phyloP scores from a whole-genome alignment of 1,140 invertebrate species.

The Micrasema minimum region DNA sequence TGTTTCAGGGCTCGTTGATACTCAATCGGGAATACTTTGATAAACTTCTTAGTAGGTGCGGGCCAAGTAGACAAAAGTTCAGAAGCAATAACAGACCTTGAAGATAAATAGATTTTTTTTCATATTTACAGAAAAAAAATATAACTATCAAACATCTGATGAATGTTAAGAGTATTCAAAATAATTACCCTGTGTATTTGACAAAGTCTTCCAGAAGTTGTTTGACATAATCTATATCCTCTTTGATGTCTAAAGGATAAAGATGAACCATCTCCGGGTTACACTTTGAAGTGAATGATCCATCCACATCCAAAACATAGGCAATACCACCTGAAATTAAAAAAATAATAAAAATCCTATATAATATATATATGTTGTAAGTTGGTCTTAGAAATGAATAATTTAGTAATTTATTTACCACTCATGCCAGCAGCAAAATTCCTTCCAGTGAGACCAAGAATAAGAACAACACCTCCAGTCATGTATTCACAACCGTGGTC shows the following conservation, averaged over 20 bases:
- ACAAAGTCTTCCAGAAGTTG: slow-evolving; percentile 87
- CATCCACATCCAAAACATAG: slow-evolving; percentile 92
- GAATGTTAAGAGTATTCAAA: neutral
- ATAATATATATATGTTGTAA: too few relatives aligned
- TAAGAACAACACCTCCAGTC: slow-evolving; percentile 93
- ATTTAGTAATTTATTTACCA: slow-evolving; percentile 62
- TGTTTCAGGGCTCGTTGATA: slow-evolving; percentile 92
- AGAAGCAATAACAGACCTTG: slow-evolving; percentile 81
- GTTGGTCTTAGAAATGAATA: too few relatives aligned
- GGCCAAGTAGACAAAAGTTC: slow-evolving; percentile 87
- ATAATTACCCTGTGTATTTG: slow-evolving; percentile 79
- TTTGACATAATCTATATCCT: slow-evolving; percentile 86
- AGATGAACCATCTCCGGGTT: slow-evolving; percentile 93
- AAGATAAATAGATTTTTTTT: slow-evolving; percentile 16
- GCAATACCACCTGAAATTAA: slow-evolving; percentile 85
- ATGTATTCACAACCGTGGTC: slow-evolving; percentile 99
- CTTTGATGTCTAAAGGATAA: slow-evolving; percentile 78
- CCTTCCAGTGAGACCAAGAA: slow-evolving; percentile 92
- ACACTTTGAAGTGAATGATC: slow-evolving; percentile 85
- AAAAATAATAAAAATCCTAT: too few relatives aligned
- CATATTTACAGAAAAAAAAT: neutral
- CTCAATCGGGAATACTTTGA: slow-evolving; percentile 98
- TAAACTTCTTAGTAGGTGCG: slow-evolving; percentile 80
- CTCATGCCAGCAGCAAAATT: slow-evolving; percentile 99
- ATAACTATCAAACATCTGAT: neutral